A percentile compares a stretch with the other conserved stretches of the same genome.
Conservation (phyloP, 2,888 invertebrate genomes). For the Melangyna quadrimaculata region DNA sequence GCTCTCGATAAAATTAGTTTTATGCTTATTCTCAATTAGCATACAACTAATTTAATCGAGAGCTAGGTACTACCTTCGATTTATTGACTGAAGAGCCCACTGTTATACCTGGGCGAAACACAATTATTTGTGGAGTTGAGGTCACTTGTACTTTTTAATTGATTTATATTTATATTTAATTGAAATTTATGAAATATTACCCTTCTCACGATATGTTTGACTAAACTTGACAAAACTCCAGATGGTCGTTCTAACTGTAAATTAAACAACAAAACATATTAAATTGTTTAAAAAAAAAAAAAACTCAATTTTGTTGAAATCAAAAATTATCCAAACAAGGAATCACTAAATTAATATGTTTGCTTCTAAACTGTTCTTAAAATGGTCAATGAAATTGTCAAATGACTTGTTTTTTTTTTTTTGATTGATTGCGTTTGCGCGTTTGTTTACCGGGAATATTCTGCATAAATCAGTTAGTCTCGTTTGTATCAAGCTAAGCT, state of each 20-base stretch:
- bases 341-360: background rate
- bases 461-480: background rate
- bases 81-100: no score
- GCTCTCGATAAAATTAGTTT: no score
- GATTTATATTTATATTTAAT: no score
- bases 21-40: no score
- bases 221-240: background rate
- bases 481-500: background rate
- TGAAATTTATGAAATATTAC: no score
- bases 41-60: no score
- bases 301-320: background rate
- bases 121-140: no score
- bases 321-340: background rate
- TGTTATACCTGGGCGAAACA: no score
- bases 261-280: background rate
- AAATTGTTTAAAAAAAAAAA: background rate
- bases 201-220: background rate
- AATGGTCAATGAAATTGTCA: constrained; percentile 10
- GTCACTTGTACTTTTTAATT: no score
- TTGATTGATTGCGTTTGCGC: constrained; percentile 5
- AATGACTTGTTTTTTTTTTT: no score
- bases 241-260: background rate
- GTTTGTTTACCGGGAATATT: background rate
- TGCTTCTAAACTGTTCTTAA: background rate
- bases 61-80: no score